Evolutionary conservation across 2,888 invertebrate species (phyloP), one percentile per base, ranked within the genome.

Genomic region (Hypercompe scribonia): DNA sequence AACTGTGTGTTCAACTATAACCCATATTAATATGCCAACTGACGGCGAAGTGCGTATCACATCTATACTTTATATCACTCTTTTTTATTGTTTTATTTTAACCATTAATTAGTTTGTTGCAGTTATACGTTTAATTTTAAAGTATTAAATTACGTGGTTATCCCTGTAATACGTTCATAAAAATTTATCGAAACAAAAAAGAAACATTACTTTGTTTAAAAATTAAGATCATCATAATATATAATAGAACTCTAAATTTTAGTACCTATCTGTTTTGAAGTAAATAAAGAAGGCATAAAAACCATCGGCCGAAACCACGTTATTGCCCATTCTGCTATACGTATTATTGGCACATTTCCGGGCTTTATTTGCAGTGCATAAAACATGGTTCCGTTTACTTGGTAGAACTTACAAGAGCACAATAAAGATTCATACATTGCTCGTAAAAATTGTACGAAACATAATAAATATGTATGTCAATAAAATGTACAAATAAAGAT

Each of bases 281-380:
- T 84, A 83, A 85, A 85, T 83, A 86, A 85, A 82, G 79, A 79
- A 76, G 72, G 75, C 82, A 82, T 87, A 86, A 86, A 88, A 86
- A 80, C 81, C 83, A 83, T 85, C 81, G 80, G 81, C 79, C 74
- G 79, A 81, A 84, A 81, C 84, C 80, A 77, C 77, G 79, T 87
- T 86, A 88, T 85, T 77, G 75, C 78, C 84, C 78, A 84, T 84
- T 86, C 79, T 82, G 79, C 71, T 83, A 80, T 83, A 83, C 80
- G 81, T 86, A 85, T 86, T 84, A 82, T 78, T 78, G 74, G 69
- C 72, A 81, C 82, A 84, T 83, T 82, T 84, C 76, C 78, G 83
- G 82, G 80, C 85, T 86, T 87, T 84, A 86, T 86, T 81, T 81
- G 67, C 74, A 80, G 75, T 81, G 84, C 75, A 83, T 83, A 79